Evolutionary conservation across 2,113 vertebrate genomes (phyloP).

Genomic region (Bagarius yarrelli): DNA sequence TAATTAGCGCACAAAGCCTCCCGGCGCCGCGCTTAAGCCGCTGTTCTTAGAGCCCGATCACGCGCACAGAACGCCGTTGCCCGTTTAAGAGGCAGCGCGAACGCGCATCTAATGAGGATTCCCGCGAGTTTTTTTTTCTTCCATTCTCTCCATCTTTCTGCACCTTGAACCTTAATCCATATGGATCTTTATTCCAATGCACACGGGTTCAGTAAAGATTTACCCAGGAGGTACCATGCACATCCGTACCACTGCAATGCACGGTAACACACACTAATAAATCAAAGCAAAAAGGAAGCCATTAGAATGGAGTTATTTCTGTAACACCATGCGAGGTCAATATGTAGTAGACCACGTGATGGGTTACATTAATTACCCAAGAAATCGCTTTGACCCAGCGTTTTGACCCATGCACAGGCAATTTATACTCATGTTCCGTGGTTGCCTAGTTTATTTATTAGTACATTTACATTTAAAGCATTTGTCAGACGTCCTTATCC

Average conservation of each 20-base stretch:
- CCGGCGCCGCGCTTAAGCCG: background rate
- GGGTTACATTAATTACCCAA: background rate
- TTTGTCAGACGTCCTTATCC: too few species aligned
- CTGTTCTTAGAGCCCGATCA: conserved; percentile 26
- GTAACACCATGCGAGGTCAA: background rate
- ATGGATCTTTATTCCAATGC: background rate
- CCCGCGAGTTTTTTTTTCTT: background rate
- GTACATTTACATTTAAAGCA: too few species aligned
- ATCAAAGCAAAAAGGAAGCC: conserved; percentile 6
- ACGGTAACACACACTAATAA: background rate
- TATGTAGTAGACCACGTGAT: background rate
- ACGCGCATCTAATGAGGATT: conserved; percentile 56
- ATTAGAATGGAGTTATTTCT: background rate
- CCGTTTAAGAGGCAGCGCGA: conserved; percentile 44
- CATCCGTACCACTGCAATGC: background rate
- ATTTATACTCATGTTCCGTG: background rate
- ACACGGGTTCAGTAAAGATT: background rate
- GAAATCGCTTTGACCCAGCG: background rate
- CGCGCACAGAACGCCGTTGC: conserved; percentile 30
- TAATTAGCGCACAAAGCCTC: background rate
- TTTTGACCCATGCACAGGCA: background rate
- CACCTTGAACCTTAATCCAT: background rate
- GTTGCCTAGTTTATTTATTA: background rate
- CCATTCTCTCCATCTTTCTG: too few species aligned
- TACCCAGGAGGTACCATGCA: background rate